Conservation (phyloP, 2,113 vertebrate species). For the Brevimyrus niger region DNA sequence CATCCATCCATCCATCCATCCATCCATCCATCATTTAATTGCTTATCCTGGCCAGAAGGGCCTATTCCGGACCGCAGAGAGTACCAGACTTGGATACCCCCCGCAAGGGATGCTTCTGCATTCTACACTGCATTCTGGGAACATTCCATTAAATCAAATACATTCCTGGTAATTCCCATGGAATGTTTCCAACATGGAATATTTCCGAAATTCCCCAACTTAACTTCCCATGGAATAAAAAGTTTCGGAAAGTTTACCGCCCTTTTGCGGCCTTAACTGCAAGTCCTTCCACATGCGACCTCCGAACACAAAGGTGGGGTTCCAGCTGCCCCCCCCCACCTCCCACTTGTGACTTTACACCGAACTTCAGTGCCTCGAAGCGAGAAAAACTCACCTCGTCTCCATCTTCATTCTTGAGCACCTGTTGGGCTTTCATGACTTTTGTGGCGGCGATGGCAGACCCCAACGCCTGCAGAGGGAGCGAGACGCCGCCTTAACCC, state of each 20-base stretch:
- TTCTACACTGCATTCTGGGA: no score
- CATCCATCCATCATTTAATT: not conserved
- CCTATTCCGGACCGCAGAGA: not conserved
- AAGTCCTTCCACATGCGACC: not conserved
- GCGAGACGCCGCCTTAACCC: not conserved
- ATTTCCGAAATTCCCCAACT: no score
- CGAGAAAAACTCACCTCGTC: slow-evolving; percentile 68
- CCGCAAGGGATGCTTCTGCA: not conserved
- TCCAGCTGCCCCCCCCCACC: not conserved
- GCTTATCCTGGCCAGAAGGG: not conserved
- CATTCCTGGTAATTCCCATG: no score
- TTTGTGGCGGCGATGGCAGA: slow-evolving; percentile 84
- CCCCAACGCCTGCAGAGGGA: slow-evolving; percentile 67
- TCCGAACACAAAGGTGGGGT: not conserved
- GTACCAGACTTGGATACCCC: not conserved
- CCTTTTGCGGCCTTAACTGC: not conserved
- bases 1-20: not conserved
- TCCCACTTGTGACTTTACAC: not conserved
- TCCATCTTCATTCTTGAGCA: slow-evolving; percentile 79
- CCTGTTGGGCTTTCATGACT: slow-evolving; percentile 88
- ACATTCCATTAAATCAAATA: no score
- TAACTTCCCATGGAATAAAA: no score
- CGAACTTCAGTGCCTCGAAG: not conserved
- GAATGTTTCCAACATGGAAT: no score
- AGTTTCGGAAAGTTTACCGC: no score